Evolutionary conservation across 2,797 vertebrate species (phyloP), one percentile per base, ranked within the genome.

Genomic region (Vespertilio murinus): DNA sequence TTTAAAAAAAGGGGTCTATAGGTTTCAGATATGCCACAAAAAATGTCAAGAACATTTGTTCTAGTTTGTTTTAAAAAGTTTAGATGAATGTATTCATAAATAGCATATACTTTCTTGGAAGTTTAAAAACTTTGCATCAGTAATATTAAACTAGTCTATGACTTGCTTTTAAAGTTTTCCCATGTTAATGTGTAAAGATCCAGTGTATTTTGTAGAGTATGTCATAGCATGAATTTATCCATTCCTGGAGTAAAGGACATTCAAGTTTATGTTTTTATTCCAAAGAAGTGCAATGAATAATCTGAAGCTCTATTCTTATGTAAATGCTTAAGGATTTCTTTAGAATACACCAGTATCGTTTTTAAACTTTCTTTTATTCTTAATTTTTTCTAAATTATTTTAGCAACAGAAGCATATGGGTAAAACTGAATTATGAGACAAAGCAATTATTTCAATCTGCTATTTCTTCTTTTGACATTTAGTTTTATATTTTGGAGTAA

Each of bases 61-160:
- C 2, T 42, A 45, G 69, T 54, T 82, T 85, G 61, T 94, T 80
- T 90, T 40, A 49, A 86, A 65, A 96, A 77, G 8, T 49, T 75
- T n/a, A 78, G 56, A 54, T 71, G 64, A 71, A 59, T 71, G 14
- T 75, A 67, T 90, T 84, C 23, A 22, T 71, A 35, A 80, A 30
- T 30, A 67, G 20, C 35, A 8, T 52, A 14, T 85, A 35, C 13
- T 84, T 52, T 33, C 20, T 80, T 86, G 52, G 11, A 11, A 67
- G 30, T 74, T 87, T 42, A 65, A 86, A 45, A 74, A 47, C 42
- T 74, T 74, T n/a, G 11, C 42, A 40, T 67, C 42, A 77, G 25
- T 13, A 14, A 17, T 95, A 61, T 78, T 94, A 45, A 78, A 8
- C 18, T 81, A 42, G 11, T 49, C 18, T 92, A 2, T 77, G 65